Percentiles rank a stretch among this genome's conserved stretches.
Conservation (phyloP, 2,797 vertebrate species). For the Sciurus carolinensis region DNA sequence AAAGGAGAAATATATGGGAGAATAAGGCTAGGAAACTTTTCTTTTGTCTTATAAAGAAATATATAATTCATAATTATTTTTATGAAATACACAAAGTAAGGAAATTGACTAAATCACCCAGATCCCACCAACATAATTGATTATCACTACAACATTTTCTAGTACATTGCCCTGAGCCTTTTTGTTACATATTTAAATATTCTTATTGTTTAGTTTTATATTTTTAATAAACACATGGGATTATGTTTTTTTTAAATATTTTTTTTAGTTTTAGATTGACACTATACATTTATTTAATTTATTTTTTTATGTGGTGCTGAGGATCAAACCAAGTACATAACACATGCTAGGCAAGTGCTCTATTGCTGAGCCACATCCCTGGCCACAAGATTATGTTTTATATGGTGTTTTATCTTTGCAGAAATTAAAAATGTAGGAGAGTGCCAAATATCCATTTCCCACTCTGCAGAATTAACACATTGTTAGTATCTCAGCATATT, state of each 20-base stretch:
- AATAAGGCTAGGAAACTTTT: neutral
- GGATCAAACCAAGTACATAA: no score
- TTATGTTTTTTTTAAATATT: no score
- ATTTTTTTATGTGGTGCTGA: no score
- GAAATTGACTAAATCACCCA: constrained; percentile 29
- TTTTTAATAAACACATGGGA: neutral
- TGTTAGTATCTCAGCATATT: constrained; percentile 26
- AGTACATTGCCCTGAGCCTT: neutral
- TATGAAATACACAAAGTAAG: constrained; percentile 20
- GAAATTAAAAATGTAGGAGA: constrained; percentile 56
- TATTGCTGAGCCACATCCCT: no score
- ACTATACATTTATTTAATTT: no score
- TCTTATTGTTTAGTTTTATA: constrained; percentile 23
- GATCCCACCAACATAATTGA: neutral
- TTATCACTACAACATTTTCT: constrained; percentile 13
- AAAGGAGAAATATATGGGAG: no score
- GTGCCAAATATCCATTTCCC: neutral
- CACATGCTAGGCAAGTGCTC: no score
- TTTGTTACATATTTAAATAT: constrained; percentile 6
- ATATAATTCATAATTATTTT: neutral
- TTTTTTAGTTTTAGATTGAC: no score
- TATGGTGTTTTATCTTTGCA: constrained; percentile 21
- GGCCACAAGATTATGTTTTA: neutral
- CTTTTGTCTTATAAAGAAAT: constrained; percentile 37
- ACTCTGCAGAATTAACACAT: constrained; percentile 32